These are phyloP conservation scores for Erebia aethiops DNA, from an alignment of 2,888 invertebrate species.

Conservation along the genomic window DNA sequence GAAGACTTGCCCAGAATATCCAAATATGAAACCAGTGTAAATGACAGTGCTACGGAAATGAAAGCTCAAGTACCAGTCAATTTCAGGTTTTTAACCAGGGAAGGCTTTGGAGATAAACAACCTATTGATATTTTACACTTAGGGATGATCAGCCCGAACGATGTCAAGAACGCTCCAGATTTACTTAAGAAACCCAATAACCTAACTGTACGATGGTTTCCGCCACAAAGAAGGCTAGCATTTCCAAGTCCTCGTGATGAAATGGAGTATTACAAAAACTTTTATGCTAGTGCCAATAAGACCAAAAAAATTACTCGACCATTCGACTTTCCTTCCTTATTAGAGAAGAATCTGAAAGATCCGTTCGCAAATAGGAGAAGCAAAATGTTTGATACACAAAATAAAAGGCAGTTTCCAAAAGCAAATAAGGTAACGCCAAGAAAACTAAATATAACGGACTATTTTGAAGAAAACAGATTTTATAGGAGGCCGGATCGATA, in stretches of 20 bases:
- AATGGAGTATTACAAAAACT: slow-evolving; percentile 37
- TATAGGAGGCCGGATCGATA: slow-evolving; percentile 27
- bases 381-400: neutral
- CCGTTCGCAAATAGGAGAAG: slow-evolving; percentile 1
- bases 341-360: slow-evolving; percentile 43
- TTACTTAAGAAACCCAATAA: slow-evolving; percentile 27
- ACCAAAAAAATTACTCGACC: neutral
- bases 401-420: neutral
- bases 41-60: neutral
- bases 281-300: slow-evolving; percentile 7
- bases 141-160: slow-evolving; percentile 35
- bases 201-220: neutral
- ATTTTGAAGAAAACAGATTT: slow-evolving; percentile 40
- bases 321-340: slow-evolving; percentile 46
- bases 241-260: slow-evolving; percentile 41
- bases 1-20: neutral
- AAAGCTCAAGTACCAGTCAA: slow-evolving; percentile 45
- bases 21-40: neutral
- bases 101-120: slow-evolving; percentile 51
- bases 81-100: slow-evolving; percentile 55
- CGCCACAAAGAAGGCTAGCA: slow-evolving; percentile 3
- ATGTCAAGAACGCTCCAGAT: slow-evolving; percentile 36
- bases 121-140: slow-evolving; percentile 50
- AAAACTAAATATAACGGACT: slow-evolving; percentile 24
- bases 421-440: neutral